A percentile compares a stretch with the other conserved stretches of the same genome.
Conservation (phyloP, 1,140 invertebrate genomes). For the Paramacrobiotus metropolitanus region DNA sequence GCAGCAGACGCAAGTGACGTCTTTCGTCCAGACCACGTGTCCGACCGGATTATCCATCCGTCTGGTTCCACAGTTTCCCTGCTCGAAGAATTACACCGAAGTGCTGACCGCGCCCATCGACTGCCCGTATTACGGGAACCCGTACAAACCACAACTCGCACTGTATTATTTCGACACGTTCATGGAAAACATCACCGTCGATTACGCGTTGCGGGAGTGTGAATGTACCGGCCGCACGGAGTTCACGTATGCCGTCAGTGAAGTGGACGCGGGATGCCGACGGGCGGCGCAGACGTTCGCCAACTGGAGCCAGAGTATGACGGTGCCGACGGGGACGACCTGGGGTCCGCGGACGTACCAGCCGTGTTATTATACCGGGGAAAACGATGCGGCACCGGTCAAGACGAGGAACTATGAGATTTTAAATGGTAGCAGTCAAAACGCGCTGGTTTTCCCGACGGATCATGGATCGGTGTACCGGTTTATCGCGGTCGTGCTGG, state of each 20-base stretch:
- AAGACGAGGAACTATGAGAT: neutral
- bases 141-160: neutral
- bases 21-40: neutral
- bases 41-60: neutral
- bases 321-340: neutral
- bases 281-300: neutral
- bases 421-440: neutral
- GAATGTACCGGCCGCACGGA: neutral
- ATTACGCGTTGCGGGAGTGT: neutral
- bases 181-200: neutral
- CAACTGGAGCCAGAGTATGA: neutral
- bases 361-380: neutral
- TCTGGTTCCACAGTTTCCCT: neutral
- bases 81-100: too few species aligned
- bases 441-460: neutral
- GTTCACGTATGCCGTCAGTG: neutral
- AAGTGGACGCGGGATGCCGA: neutral
- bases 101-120: too few species aligned
- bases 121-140: neutral
- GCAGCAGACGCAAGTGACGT: neutral
- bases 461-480: neutral
- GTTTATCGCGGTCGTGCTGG: neutral
- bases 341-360: neutral
- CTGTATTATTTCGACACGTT: neutral
- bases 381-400: neutral